These are phyloP conservation scores for Machimus atricapillus DNA, from an alignment of 2,888 invertebrate genomes.

Conservation along the genomic window DNA sequence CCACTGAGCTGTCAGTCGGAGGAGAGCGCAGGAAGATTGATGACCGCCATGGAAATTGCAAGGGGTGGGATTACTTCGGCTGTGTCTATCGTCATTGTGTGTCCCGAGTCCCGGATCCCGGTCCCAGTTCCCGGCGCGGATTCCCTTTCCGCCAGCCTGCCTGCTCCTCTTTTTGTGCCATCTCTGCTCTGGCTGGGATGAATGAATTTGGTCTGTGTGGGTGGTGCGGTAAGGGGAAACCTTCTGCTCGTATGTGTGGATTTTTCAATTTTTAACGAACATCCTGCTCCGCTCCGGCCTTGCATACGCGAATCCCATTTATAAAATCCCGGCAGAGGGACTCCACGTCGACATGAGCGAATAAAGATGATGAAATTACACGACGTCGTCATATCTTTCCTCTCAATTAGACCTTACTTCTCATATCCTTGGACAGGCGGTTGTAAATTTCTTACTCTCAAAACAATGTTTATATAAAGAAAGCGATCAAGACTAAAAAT, in stretches of 20 bases:
- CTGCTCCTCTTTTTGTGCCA: neutral
- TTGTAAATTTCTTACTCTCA: neutral
- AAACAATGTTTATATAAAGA: neutral
- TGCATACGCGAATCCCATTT: slow-evolving; percentile 1
- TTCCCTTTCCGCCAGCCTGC: neutral
- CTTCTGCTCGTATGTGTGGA: neutral
- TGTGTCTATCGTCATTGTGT: slow-evolving; percentile 45
- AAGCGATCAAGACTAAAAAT: neutral
- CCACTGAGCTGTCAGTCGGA: slow-evolving; percentile 62
- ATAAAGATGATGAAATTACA: slow-evolving; percentile 7
- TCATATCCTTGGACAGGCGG: neutral
- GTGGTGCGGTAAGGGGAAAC: neutral
- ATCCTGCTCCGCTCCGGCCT: neutral
- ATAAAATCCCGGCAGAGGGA: neutral
- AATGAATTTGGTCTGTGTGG: slow-evolving; percentile 19
- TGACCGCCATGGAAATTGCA: slow-evolving; percentile 63
- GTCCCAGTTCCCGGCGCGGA: neutral
- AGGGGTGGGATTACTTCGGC: slow-evolving; percentile 50
- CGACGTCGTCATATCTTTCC: neutral
- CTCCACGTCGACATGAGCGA: neutral
- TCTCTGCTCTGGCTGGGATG: neutral
- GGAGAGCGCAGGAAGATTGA: slow-evolving; percentile 63
- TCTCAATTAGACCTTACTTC: neutral
- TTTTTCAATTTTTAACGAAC: slow-evolving; percentile 19
- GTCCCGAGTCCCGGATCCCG: slow-evolving; percentile 35